phyloP scores from a whole-genome alignment of 2,797 vertebrate species.

The Acanthopagrus latus region DNA sequence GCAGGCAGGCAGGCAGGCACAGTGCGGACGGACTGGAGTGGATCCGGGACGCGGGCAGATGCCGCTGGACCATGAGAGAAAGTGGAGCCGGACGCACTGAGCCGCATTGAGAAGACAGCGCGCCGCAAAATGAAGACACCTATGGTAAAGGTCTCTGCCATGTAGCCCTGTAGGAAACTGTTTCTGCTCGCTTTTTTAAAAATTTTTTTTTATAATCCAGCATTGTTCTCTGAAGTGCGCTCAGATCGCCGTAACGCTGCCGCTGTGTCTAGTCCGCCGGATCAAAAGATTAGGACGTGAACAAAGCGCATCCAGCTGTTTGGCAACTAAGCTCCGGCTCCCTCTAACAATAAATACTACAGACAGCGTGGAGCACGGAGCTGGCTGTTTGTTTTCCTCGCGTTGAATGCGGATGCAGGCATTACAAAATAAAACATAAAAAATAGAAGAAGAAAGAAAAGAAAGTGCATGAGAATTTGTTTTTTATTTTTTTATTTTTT shows the following conservation, averaged over 20 bases:
- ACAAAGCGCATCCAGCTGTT: conserved; percentile 73
- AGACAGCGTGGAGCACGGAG: conserved; percentile 12
- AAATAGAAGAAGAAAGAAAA: too few relatives aligned
- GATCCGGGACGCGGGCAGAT: conserved; percentile 48
- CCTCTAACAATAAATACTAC: conserved; percentile 1
- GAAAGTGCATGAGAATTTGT: conserved; percentile 26
- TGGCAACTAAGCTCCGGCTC: conserved; percentile 46
- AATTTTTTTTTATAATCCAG: conserved; percentile 17
- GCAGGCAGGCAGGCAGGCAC: conserved; percentile 80
- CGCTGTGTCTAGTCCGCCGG: conserved; percentile 50
- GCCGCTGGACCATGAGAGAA: conserved; percentile 76
- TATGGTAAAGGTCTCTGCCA: conserved; percentile 86
- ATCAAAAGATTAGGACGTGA: conserved; percentile 72
- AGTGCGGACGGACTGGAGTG: conserved; percentile 34
- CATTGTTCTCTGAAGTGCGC: conserved; percentile 53
- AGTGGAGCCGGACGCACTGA: conserved; percentile 83
- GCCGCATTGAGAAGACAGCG: conserved; percentile 81
- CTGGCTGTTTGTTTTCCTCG: neutral
- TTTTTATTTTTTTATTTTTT: neutral
- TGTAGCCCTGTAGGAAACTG: conserved; percentile 51
- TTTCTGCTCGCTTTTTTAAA: conserved; percentile 25
- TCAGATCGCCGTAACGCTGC: conserved; percentile 28
- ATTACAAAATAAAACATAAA: neutral
- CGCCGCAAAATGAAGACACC: conserved; percentile 94
- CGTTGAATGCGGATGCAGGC: neutral